Base-by-base conservation (phyloP, 2,888 invertebrate genomes). In the Drosophila lutescens region DNA sequence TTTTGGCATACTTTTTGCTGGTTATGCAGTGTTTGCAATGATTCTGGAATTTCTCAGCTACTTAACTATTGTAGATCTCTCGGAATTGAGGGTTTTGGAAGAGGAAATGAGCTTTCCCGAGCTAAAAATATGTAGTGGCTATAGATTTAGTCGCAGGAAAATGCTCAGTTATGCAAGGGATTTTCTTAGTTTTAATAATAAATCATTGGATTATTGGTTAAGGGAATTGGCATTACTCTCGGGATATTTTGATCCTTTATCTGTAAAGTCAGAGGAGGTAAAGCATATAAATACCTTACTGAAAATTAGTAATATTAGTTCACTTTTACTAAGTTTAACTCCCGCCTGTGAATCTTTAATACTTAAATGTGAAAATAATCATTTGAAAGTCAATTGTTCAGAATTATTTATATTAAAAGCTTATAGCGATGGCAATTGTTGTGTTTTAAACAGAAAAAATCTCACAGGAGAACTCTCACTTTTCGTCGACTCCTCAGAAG, bases 281-380 rank as follows among this genome's bases (percentile, higher is more conserved):
- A 44, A 26, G 1, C 10, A 36, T 9, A 38, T 83, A 23, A 60
- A 74, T 13, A 46, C 5, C 0, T 3, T 17, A 0, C 17, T 81
- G 5, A 30, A 7, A 3, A 2, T 38, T 2, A 8, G 26, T 8
- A 7, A 59, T 41, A 13, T 78, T 34, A 59, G 41, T 32, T 2
- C 26, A 1, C 4, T 75, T 59, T 49, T 85, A 54, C 4, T 75
- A 41, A 46, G 55, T 1, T 26, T 91, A 36, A 63, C 90, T 4
- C 91, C 91, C 5, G 72, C 74, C 20, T 91, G 91, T 51, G 71
- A 79, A 10, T 67, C 82, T 4, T 26, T 90, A 3, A n/a, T 91
- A 4, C 46, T 88, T 0, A 74, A 70, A 30, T 91, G 91, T 53
- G 70, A 74, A 9, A 50, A 87, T 70, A 80, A 76, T 10, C 80